Base-by-base conservation (phyloP, 2,113 vertebrate species). In the Lasiurus borealis region DNA sequence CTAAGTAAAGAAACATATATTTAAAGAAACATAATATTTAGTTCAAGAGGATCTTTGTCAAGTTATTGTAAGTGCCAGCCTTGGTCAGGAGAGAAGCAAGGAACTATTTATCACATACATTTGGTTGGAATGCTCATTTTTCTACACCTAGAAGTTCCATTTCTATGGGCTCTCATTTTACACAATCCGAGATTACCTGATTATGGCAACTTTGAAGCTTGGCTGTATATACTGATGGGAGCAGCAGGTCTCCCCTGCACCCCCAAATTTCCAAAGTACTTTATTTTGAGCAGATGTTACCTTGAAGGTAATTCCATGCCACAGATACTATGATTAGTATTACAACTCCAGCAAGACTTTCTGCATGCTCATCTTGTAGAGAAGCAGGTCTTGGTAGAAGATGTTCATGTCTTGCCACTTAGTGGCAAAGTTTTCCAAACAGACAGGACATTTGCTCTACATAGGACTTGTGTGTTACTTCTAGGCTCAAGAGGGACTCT, bases 1-100 rank as follows among this genome's bases (percentile, higher is more conserved):
- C n/a, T 71, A 64, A 80, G 14, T 64, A 73, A 91, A 93, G 80
- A 96, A 64, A 85, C 21, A 40, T 77, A 11, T 75, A 13, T n/a
- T n/a, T n/a, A n/a, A n/a, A n/a, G n/a, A n/a, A n/a, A n/a, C n/a
- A n/a, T 0, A 77, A 29, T 87, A 25, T 50, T 76, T 68, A 75
- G 31, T 81, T 85, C 78, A 50, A 59, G 59, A 94, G 44, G 62
- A 34, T 85, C 36, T 89, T 76, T 71, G 48, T 69, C 66, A 48
- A 34, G 14, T 54, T 71, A 80, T 48, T 88, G 34, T 69, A 85
- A 31, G 85, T 40, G 16, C 31, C 50, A 69, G 8, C 23, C 36
- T 36, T 88, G 69, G 3, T 31, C 76, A 12, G 48, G 57, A 87
- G 18, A 83, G 25, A 77, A 83, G 23, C 23, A 77, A 81, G 34